These are phyloP conservation scores for Eciton burchellii DNA, from an alignment of 1,140 invertebrate genomes.

Conservation along the genomic window DNA sequence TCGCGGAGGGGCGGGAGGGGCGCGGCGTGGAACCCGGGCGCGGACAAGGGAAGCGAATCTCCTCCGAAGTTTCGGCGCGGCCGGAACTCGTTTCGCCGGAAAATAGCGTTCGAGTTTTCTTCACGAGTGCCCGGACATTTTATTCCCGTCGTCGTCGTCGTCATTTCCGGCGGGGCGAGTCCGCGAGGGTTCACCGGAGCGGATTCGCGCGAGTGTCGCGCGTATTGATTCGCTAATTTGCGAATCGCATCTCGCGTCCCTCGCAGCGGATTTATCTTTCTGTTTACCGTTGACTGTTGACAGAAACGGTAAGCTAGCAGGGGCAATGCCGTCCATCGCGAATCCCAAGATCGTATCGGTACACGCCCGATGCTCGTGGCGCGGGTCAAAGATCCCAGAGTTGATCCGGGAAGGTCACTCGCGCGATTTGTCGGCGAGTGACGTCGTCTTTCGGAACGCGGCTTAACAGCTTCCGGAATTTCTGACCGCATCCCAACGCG, in stretches of 20 bases:
- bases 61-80: conserved; percentile 43
- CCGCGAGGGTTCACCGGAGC: not conserved
- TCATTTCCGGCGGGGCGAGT: not conserved
- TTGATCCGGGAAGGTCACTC: not conserved
- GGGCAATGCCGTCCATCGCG: too few relatives aligned
- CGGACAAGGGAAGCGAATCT: conserved; percentile 43
- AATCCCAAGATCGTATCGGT: too few relatives aligned
- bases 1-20: not conserved
- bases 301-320: too few relatives aligned
- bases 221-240: not conserved
- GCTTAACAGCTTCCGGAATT: conserved; percentile 44
- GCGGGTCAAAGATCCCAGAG: not conserved
- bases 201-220: not conserved
- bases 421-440: conserved; percentile 3
- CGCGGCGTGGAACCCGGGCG: conserved; percentile 19
- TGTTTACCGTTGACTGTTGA: not conserved
- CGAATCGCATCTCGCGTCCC: too few relatives aligned
- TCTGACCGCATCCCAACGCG: conserved; percentile 24
- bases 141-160: conserved; percentile 57
- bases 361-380: too few relatives aligned
- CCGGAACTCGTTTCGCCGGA: conserved; percentile 59
- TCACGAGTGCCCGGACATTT: conserved; percentile 52
- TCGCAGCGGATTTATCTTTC: not conserved
- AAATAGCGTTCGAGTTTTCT: conserved; percentile 64
- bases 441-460: not conserved